These are phyloP conservation scores for Microtus ochrogaster DNA, from an alignment of 2,113 vertebrate genomes.

Conservation along the genomic window DNA sequence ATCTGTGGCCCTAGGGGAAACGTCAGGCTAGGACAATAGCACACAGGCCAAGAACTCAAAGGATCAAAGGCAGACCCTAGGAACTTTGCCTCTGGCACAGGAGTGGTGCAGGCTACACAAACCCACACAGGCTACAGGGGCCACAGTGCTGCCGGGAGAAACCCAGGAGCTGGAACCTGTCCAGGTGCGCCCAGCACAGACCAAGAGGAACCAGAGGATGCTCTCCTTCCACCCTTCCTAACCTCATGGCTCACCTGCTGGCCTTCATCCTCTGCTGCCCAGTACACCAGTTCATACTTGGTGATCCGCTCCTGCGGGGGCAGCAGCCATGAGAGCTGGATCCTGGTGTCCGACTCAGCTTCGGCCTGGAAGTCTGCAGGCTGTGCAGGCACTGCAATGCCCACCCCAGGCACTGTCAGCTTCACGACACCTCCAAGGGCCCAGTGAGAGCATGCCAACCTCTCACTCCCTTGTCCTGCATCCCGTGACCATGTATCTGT, in stretches of 20 bases:
- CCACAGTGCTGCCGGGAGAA: not conserved
- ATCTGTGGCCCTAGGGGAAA: not conserved
- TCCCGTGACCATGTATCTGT: slow-evolving; percentile 75
- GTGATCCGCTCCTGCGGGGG: slow-evolving; percentile 93
- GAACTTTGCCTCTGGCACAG: not conserved
- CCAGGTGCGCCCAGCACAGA: not conserved
- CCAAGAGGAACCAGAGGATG: not conserved
- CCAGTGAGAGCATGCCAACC: not conserved
- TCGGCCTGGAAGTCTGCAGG: slow-evolving; percentile 94
- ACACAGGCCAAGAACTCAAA: fast-evolving
- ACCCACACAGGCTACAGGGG: not conserved
- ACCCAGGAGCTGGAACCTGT: not conserved
- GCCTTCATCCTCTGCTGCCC: slow-evolving; percentile 90
- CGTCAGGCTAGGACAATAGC: not conserved
- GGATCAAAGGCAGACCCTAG: not conserved
- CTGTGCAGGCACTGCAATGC: slow-evolving; percentile 92
- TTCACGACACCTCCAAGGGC: fast-evolving
- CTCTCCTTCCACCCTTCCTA: fast-evolving
- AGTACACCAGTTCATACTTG: slow-evolving; percentile 94
- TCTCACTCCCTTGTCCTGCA: not conserved
- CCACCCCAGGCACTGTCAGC: not conserved
- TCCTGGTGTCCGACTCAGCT: slow-evolving; percentile 94
- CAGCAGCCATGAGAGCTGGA: slow-evolving; percentile 94
- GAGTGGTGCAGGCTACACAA: not conserved
- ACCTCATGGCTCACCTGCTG: slow-evolving; percentile 88